Conservation (phyloP, 2,113 vertebrate genomes). For the Promerops cafer region DNA sequence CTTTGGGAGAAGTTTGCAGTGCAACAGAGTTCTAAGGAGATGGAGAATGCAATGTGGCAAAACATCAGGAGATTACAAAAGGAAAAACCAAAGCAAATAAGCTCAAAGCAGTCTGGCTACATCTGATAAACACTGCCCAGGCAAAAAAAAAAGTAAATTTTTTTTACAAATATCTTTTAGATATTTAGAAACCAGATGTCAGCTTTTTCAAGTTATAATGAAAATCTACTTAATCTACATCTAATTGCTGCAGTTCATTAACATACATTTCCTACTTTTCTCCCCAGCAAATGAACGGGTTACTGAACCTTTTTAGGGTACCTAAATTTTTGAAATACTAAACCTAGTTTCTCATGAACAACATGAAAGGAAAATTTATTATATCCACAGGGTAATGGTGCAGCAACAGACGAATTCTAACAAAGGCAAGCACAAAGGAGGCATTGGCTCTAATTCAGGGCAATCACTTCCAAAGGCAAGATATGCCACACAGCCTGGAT, state of each 20-base stretch:
- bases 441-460: not conserved
- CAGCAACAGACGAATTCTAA: not conserved
- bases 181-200: not conserved
- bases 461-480: not conserved
- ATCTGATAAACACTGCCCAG: not conserved
- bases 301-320: not conserved
- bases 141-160: not conserved
- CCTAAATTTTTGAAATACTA: not conserved
- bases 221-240: not conserved
- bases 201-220: not conserved
- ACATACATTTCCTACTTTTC: not conserved
- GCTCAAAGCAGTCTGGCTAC: not conserved
- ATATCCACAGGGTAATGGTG: not conserved
- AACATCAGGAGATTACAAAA: not conserved
- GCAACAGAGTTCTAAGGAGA: not conserved
- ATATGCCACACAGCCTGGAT: not conserved
- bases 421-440: not conserved
- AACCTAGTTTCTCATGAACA: not conserved
- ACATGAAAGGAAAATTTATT: not conserved
- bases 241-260: not conserved
- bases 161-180: not conserved
- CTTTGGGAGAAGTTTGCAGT: not conserved
- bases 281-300: not conserved
- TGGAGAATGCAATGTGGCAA: not conserved
- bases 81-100: not conserved